A percentile compares a stretch with the other conserved stretches of the same genome.
Conservation (phyloP, 2,888 invertebrate genomes). For the Polyploca ridens region DNA sequence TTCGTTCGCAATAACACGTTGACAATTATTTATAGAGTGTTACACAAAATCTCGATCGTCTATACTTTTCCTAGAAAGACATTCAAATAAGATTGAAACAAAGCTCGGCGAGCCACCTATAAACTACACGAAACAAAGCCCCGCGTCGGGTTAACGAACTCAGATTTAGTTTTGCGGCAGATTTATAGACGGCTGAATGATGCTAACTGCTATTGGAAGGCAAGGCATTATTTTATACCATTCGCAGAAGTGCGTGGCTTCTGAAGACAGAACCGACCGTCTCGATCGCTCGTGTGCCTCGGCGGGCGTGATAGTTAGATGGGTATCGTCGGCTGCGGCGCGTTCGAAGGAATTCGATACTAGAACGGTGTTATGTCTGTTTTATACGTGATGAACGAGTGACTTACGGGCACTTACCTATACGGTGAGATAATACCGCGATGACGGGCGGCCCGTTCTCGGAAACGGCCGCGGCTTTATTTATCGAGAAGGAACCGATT, state of each 20-base stretch:
- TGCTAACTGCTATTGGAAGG: conserved; percentile 41
- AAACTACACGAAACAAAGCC: conserved; percentile 43
- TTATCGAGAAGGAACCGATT: conserved; percentile 31
- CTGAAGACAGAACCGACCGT: conserved; percentile 17
- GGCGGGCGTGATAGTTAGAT: background rate
- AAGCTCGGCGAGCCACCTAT: conserved; percentile 31
- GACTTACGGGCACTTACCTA: conserved; percentile 31
- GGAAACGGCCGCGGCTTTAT: conserved; percentile 30
- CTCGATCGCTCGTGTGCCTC: conserved; percentile 1
- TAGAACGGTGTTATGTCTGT: conserved; percentile 30
- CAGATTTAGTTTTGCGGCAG: conserved; percentile 54
- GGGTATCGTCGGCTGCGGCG: conserved; percentile 1
- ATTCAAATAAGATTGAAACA: conserved; percentile 34
- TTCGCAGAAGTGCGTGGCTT: conserved; percentile 48
- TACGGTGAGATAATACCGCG: conserved; percentile 14
- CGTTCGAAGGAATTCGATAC: conserved; percentile 29
- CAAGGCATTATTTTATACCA: conserved; percentile 37
- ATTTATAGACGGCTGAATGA: conserved; percentile 61
- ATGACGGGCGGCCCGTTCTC: conserved; percentile 25
- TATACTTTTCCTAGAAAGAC: conserved; percentile 1
- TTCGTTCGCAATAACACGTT: conserved; percentile 52
- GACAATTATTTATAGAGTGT: conserved; percentile 50
- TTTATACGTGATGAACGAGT: conserved; percentile 27
- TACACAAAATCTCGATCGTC: conserved; percentile 5
- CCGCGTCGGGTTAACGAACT: conserved; percentile 51